Conservation (phyloP, 2,113 vertebrate genomes). For the Lepidothrix coronata region DNA sequence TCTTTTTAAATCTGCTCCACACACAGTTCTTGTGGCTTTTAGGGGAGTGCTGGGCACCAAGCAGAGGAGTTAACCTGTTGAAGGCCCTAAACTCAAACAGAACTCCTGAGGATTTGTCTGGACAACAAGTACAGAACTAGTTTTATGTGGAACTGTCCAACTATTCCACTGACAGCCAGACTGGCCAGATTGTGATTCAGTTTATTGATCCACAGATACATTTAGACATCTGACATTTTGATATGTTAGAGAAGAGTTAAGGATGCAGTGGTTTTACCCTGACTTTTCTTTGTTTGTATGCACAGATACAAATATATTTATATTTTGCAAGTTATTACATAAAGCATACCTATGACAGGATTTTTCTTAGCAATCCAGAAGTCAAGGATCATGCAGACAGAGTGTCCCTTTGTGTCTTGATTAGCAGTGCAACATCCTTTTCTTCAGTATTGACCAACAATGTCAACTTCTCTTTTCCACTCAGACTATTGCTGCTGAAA, state of each 20-base stretch:
- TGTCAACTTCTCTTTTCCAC: background rate
- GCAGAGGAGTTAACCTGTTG: background rate
- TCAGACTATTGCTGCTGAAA: background rate
- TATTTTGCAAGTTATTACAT: background rate
- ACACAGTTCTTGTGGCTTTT: background rate
- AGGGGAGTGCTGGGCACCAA: background rate
- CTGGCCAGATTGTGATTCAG: background rate
- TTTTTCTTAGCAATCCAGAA: background rate
- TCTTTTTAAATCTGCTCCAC: background rate
- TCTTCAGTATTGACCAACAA: background rate
- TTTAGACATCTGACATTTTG: background rate
- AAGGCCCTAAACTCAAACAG: background rate
- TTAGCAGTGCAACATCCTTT: background rate
- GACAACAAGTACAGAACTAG: background rate
- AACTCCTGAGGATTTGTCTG: background rate
- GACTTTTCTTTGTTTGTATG: background rate
- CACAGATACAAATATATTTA: background rate
- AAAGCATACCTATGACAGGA: fast-evolving
- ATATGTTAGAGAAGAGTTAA: background rate
- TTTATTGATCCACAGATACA: background rate
- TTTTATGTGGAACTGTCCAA: background rate
- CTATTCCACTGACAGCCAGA: background rate
- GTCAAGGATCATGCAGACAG: background rate
- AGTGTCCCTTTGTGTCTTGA: background rate
- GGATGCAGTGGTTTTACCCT: background rate